phyloP scores from a whole-genome alignment of 2,797 vertebrate genomes.

The Halcyon chelicuti region DNA sequence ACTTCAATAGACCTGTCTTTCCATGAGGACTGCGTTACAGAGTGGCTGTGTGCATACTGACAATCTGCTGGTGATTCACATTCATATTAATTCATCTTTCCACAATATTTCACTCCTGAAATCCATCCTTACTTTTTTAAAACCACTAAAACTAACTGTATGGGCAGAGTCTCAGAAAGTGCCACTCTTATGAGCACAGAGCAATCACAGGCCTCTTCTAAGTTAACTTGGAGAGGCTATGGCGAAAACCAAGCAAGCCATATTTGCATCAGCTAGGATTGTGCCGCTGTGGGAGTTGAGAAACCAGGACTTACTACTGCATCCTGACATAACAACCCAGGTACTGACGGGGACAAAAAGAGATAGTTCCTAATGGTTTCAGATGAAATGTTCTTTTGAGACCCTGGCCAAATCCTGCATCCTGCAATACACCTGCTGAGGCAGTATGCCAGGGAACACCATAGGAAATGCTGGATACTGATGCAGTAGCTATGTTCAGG shows the following conservation, averaged over 20 bases:
- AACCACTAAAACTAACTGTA: neutral
- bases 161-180: neutral
- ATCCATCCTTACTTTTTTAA: neutral
- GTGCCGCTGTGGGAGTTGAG: accelerated
- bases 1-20: neutral
- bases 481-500: neutral
- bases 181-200: neutral
- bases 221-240: neutral
- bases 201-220: neutral
- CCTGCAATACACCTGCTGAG: neutral
- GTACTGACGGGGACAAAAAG: neutral
- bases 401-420: neutral
- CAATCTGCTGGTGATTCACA: neutral
- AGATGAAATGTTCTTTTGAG: neutral
- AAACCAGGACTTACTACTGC: neutral
- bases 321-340: neutral
- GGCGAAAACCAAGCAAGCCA: neutral
- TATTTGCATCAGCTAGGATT: neutral
- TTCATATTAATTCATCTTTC: constrained; percentile 4
- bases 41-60: neutral
- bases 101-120: neutral
- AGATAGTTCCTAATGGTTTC: neutral
- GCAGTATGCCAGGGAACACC: neutral
- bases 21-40: neutral
- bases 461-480: neutral